Conservation (phyloP, 2,888 invertebrate species). For the Chrysolina haemoptera region DNA sequence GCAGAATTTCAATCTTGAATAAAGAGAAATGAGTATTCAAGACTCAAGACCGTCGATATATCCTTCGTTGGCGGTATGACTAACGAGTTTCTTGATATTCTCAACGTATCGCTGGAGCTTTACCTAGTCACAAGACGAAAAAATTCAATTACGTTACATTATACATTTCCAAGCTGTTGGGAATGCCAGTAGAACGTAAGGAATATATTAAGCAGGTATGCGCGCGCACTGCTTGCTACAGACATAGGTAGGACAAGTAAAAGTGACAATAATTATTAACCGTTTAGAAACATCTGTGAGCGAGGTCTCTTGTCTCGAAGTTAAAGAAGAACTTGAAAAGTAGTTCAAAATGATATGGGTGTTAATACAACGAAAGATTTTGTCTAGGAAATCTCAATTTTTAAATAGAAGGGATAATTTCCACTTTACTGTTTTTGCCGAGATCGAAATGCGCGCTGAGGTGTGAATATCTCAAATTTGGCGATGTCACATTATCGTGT, state of each 20-base stretch:
- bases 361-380: no score
- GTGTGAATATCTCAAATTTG: no score
- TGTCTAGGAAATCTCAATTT: no score
- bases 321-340: constrained; percentile 18
- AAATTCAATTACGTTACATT: constrained; percentile 18
- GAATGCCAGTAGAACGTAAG: constrained; percentile 15
- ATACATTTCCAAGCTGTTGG: constrained; percentile 18
- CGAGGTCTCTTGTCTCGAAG: constrained; percentile 12
- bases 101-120: constrained; percentile 9
- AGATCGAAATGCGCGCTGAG: no score
- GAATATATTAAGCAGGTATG: constrained; percentile 28
- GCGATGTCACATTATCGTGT: no score
- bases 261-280: constrained; percentile 36
- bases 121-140: constrained; percentile 11
- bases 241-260: constrained; percentile 40
- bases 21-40: constrained; percentile 19
- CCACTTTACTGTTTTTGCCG: no score
- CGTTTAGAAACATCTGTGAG: constrained; percentile 4
- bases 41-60: constrained; percentile 7
- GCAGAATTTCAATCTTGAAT: constrained; percentile 12
- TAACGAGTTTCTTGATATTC: constrained; percentile 17
- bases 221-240: not conserved
- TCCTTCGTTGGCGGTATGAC: constrained; percentile 18
- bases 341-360: no score
- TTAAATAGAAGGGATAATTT: no score